Evolutionary conservation across 2,113 vertebrate species (phyloP), one percentile per base, ranked within the genome.

Genomic region (Chelonoidis abingdonii): DNA sequence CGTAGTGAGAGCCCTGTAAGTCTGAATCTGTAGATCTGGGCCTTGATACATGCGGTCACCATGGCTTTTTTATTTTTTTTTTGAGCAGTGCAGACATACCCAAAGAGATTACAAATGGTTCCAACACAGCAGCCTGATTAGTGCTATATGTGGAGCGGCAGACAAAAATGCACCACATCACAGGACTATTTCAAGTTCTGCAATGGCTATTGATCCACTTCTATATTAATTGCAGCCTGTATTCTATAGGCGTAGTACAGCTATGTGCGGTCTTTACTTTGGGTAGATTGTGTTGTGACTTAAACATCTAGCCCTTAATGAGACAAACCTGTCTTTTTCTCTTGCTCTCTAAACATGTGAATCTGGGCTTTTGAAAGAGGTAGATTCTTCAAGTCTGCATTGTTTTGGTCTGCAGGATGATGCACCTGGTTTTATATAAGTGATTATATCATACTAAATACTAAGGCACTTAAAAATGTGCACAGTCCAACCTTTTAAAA

Each of bases 401-500:
- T 96, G 79, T 57, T 27, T 56, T 17, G 5, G 4, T 65, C 41
- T 91, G 5, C 29, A 11, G 10, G 17, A 8, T 92, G 59, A 90
- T 49, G 19, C 2, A 25, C 2, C 6, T 65, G 5, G 72, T 44
- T 47, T 69, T 79, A 84, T 52, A 69, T 8, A 93, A 86, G 4
- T 62, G 10, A 84, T 24, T 7, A 41, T 88, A 31, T 59, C 24
- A 19, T 8, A 44, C 47, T 41, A 85, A 72, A 1, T 78, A 75
- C 50, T 82, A 53, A 84, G 10, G 27, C 49, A 89, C 54, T 19
- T 49, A 16, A 2, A 86, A 85, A 69, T 3, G 5, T 3, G 76
- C 86, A 75, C 11, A 69, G 8, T 21, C 35, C n/a, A 76, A 8
- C 6, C 4, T 91, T 89, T 82, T 87, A 41, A 89, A 93, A 91